Conservation (phyloP, 2,113 vertebrate genomes). For the Bos indicus region DNA sequence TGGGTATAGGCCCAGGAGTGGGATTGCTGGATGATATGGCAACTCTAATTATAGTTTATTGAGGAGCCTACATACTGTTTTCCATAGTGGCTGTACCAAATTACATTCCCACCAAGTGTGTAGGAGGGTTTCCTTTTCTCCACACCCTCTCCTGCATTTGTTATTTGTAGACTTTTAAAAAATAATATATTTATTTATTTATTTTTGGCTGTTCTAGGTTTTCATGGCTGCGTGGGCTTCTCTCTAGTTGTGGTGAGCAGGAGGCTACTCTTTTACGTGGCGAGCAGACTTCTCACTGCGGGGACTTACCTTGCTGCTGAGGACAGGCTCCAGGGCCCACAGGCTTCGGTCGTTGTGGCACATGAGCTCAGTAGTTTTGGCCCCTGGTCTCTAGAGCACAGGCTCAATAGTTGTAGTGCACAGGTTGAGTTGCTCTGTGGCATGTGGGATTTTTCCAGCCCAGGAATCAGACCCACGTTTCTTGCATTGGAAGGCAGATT, state of each 20-base stretch:
- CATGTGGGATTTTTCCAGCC: not conserved
- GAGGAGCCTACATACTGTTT: not conserved
- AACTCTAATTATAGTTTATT: not conserved
- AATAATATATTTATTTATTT: not conserved
- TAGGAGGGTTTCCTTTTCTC: not conserved
- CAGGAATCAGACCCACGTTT: not conserved
- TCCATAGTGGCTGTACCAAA: not conserved
- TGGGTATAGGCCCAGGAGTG: not conserved
- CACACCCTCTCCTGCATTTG: not conserved
- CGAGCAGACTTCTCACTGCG: not conserved
- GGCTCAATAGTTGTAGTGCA: not conserved
- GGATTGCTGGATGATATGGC: not conserved
- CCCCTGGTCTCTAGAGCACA: not conserved
- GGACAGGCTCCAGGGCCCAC: accelerated
- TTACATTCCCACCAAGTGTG: not conserved
- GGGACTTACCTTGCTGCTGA: not conserved
- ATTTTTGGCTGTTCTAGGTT: not conserved
- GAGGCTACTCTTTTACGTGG: not conserved
- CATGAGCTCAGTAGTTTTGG: not conserved
- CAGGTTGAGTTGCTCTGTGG: not conserved
- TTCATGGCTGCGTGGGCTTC: not conserved
- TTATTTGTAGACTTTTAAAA: not conserved
- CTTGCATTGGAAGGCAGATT: not conserved
- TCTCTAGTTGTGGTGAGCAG: not conserved
- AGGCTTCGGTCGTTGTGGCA: not conserved